Conservation (phyloP, 1,140 invertebrate genomes). For the Venturia canescens region DNA sequence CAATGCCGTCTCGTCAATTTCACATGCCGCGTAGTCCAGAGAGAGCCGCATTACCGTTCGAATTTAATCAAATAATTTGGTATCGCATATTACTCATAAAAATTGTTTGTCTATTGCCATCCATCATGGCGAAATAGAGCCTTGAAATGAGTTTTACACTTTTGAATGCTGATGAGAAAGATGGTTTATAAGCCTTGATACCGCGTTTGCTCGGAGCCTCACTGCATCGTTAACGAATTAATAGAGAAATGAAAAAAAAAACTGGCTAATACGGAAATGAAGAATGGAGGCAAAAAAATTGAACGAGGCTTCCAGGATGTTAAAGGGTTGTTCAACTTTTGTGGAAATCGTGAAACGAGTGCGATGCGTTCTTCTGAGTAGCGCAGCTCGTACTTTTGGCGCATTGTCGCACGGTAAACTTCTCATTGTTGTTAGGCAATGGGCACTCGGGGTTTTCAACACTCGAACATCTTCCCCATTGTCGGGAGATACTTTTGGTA, state of each 20-base stretch:
- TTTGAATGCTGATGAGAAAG: background rate
- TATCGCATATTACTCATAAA: too few species aligned
- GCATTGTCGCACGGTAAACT: constrained; percentile 10
- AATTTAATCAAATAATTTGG: too few species aligned
- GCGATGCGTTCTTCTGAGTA: background rate
- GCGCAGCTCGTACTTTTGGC: background rate
- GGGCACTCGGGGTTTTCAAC: constrained; percentile 41
- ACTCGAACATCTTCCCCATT: constrained; percentile 54
- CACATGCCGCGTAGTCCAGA: too few species aligned
- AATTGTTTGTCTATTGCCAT: too few species aligned
- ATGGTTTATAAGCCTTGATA: background rate
- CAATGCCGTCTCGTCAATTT: too few species aligned
- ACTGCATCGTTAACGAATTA: too few species aligned
- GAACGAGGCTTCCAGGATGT: background rate
- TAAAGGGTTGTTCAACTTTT: background rate
- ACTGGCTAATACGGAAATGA: background rate
- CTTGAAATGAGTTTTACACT: background rate
- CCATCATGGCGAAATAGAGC: too few species aligned
- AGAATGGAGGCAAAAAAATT: background rate
- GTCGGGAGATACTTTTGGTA: constrained; percentile 54
- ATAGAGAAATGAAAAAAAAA: background rate
- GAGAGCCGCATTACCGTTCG: too few species aligned
- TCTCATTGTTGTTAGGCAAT: constrained; percentile 41
- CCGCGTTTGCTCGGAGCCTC: background rate
- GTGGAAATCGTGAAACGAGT: background rate